Conservation (phyloP, 2,113 vertebrate species). For the Spermophilus dauricus region DNA sequence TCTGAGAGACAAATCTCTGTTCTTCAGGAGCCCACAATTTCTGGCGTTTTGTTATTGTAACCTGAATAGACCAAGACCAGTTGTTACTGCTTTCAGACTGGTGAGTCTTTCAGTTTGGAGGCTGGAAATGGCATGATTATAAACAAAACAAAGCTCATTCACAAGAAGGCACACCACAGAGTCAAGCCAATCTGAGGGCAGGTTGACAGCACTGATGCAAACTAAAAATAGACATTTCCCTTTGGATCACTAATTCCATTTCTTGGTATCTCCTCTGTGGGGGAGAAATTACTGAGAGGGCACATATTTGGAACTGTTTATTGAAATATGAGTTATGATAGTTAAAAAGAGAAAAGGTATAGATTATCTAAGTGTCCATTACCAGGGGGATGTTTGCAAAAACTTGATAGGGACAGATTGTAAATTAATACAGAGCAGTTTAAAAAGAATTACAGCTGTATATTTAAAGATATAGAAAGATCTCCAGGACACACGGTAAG, state of each 20-base stretch:
- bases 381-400: not conserved
- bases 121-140: not conserved
- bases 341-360: not conserved
- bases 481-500: not conserved
- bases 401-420: not conserved
- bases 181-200: not conserved
- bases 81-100: constrained; percentile 11
- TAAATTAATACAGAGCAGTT: not conserved
- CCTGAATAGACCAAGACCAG: not conserved
- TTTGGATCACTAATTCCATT: not conserved
- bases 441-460: not conserved
- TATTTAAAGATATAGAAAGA: not conserved
- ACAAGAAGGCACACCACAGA: not conserved
- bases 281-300: not conserved
- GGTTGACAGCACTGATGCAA: not conserved
- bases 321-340: constrained; percentile 6
- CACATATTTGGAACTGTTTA: constrained; percentile 2
- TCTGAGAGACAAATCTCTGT: not conserved
- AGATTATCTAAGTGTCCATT: not conserved
- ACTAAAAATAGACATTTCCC: not conserved
- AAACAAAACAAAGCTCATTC: not conserved
- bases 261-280: not conserved
- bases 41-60: not conserved
- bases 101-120: not conserved
- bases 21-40: not conserved